Evolutionary conservation across 2,113 vertebrate genomes (phyloP), one percentile per base, ranked within the genome.

Genomic region (Salvelinus sp.): DNA sequence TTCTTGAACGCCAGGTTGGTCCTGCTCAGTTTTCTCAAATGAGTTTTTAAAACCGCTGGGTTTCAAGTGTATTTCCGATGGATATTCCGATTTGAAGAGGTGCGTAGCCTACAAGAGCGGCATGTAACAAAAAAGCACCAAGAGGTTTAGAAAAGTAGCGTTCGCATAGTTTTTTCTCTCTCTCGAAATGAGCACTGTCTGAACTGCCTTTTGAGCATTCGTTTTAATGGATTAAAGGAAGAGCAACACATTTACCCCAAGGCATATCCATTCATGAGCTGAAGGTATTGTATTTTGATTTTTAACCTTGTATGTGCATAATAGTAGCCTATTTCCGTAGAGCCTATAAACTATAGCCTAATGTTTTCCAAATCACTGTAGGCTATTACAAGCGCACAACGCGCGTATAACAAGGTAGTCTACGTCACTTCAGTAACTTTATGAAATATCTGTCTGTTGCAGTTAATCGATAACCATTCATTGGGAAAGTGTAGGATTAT

Each of bases 161-260:
- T 84, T 89, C 84, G 78, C 82, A 77, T 87, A 90, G 89, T 91
- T 87, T 76, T 88, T 86, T 74, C 10, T 44, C 1, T 74, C 66
- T 44, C 9, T 74, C 66, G 38, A 82, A 75, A 66, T 80, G 77
- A 79, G 81, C 74, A 64, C 66, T 69, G 70, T 80, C 74, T 82
- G 81, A 88, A 87, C 86, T 80, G 86, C 82, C 80, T 72, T 69
- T 72, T 23, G 66, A 79, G 69, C 73, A 72, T 2, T 44, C 62
- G 83, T 92, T 93, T 85, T 86, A 92, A 95, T 96, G 96, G 96
- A 98, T 98, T 97, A 97, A 93, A 92, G 93, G 92, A 93, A 89
- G 87, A 91, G 81, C 82, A 83, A 75, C 90, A 78, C 86, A 89
- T 81, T 86, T 88, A 86, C 89, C 92, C 88, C 90, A 78, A 89